Base-by-base conservation (phyloP, 2,113 vertebrate species). In the Phaethon lepturus region DNA sequence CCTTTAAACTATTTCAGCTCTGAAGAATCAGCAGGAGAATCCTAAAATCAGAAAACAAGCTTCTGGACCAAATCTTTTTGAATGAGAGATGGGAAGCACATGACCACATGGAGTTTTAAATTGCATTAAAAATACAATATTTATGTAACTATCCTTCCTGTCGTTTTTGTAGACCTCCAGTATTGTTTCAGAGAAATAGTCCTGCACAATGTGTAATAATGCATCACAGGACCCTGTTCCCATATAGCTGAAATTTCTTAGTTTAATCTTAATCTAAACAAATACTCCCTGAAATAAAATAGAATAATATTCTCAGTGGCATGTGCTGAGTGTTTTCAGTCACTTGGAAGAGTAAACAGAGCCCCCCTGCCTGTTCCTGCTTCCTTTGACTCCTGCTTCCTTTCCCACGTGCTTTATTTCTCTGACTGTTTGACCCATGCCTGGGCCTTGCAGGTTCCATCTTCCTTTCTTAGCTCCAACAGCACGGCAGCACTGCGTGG, bases 331-430 rank as follows among this genome's bases (percentile, higher is more conserved):
- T 69, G 35, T 91, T 95, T 89, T 72, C 69, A 94, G 62, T 53
- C 50, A n/a, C 45, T 87, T 73, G 74, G 77, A 78, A 91, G 66
- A 85, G 55, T 79, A 96, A 97, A 95, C 80, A 96, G 38, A 60
- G 16, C 38, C 76, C 86, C 64, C 72, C 62, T 83, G 94, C 59
- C 47, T 88, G 50, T 87, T 96, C 86, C 90, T 87, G 67, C 73
- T 92, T 95, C 94, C 88, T 91, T 17, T 87, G 84, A 28, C 66
- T 94, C 26, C 69, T 55, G 71, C 77, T 96, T 95, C 93, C 95
- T 95, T 97, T 97, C 96, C 95, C 95, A 97, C 0, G 5, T 94
- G 86, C 58, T 85, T 67, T 84, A 42, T 89, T 93, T 95, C 84
- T 93, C 83, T 83, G 47, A 62, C 88, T 38, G 9, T 71, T 88